Base-by-base conservation (phyloP, 2,113 vertebrate genomes). In the Trinectes maculatus region DNA sequence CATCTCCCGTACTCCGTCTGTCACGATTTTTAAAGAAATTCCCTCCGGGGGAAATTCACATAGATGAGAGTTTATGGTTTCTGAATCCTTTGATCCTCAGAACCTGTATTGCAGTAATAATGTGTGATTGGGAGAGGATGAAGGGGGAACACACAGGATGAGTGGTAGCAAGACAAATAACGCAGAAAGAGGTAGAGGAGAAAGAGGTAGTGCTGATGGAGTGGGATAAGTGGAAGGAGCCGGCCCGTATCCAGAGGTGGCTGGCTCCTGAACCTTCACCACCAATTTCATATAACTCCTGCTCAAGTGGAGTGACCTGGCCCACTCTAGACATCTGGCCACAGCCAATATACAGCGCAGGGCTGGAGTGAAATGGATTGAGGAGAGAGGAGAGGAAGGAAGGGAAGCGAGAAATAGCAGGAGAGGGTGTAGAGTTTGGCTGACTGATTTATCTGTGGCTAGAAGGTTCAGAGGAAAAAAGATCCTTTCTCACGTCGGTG, bases 11-110 rank as follows among this genome's bases (percentile, higher is more conserved):
- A 44, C 3, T 44, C 48, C 2, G 3, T 63, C 60, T 60, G 2
- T 13, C 7, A 12, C 21, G 36, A 42, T 46, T 15, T 69, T 26
- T 28, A 43, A 49, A 63, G 47, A 74, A 66, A 63, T 74, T 71
- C 53, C 37, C 33, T 71, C 18, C 6, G 49, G 57, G 79, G 75
- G 77, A 82, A 85, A 85, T 89, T 86, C 70, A 71, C 87, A 69
- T 36, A 67, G 62, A 79, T 72, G 66, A 49, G 64, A 85, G 77
- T 83, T 83, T 79, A 81, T 80, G 74, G 44, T 52, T 56, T 63
- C 63, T 59, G 65, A 83, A 83, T 86, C 74, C 81, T 90, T 89
- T 92, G 89, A 93, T 90, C 87, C 78, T 57, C 9, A 15, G 18
- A 68, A 85, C 79, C 72, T 86, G 72, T 75, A 85, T 76, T 80